These are phyloP conservation scores for Corythoichthys haematopterus DNA, from an alignment of 2,113 vertebrate genomes.

Conservation along the genomic window DNA sequence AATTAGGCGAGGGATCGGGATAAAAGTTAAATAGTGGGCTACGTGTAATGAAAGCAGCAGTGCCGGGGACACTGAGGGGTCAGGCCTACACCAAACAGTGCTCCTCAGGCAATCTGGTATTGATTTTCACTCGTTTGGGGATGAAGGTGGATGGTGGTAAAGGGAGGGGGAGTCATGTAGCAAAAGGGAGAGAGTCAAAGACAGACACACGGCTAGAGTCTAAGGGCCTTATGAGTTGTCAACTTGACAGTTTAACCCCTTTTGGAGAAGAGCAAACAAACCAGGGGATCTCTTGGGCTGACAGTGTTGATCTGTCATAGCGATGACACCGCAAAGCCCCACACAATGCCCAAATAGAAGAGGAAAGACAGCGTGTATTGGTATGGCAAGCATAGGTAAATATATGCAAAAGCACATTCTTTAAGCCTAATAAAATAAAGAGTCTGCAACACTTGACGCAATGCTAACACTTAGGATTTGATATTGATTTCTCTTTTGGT, in stretches of 20 bases:
- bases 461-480: slow-evolving; percentile 1
- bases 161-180: slow-evolving; percentile 23
- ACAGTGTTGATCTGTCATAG: slow-evolving; percentile 69
- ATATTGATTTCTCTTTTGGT: neutral
- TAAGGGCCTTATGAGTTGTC: slow-evolving; percentile 76
- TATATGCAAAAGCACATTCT: slow-evolving; percentile 68
- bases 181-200: slow-evolving; percentile 21
- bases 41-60: slow-evolving; percentile 81
- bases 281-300: slow-evolving; percentile 67
- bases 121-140: slow-evolving; percentile 82
- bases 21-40: slow-evolving; percentile 85
- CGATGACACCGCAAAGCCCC: slow-evolving; percentile 62
- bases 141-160: slow-evolving; percentile 65
- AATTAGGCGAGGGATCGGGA: slow-evolving; percentile 86
- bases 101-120: slow-evolving; percentile 81
- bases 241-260: slow-evolving; percentile 78
- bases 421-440: slow-evolving; percentile 56
- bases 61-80: slow-evolving; percentile 76
- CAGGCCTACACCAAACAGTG: slow-evolving; percentile 79
- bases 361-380: slow-evolving; percentile 39
- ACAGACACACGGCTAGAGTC: slow-evolving; percentile 49
- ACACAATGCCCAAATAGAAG: slow-evolving; percentile 68
- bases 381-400: slow-evolving; percentile 57
- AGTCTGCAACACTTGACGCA: slow-evolving; percentile 11
- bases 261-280: slow-evolving; percentile 73